Percentiles rank a stretch among this genome's conserved stretches.
Conservation (phyloP, 2,113 vertebrate species). For the Pyxicephalus adspersus region DNA sequence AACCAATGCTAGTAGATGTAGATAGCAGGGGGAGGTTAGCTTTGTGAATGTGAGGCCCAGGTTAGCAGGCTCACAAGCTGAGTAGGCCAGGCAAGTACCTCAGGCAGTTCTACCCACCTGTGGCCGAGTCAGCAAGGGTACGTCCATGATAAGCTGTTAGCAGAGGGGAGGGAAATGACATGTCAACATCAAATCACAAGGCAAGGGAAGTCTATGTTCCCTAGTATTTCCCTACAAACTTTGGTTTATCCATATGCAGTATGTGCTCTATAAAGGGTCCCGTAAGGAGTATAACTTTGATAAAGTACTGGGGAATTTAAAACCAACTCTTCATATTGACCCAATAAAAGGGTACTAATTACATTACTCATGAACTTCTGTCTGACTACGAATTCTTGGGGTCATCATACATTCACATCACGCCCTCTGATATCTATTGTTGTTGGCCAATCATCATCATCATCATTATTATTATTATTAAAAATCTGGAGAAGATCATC, state of each 20-base stretch:
- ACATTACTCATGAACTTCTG: too few relatives aligned
- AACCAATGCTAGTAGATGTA: background rate
- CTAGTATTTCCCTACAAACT: background rate
- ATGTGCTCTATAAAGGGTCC: too few relatives aligned
- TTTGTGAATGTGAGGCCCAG: background rate
- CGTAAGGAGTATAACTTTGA: too few relatives aligned
- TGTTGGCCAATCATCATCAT: too few relatives aligned
- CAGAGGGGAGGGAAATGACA: conserved; percentile 68
- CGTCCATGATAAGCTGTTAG: conserved; percentile 92
- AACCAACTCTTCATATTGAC: too few relatives aligned
- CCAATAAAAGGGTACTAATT: too few relatives aligned
- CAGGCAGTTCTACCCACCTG: conserved; percentile 85
- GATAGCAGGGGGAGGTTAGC: background rate
- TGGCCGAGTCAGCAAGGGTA: conserved; percentile 86
- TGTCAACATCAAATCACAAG: conserved; percentile 38
- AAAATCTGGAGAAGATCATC: too few relatives aligned
- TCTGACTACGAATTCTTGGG: too few relatives aligned
- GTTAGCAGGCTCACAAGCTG: conserved; percentile 46
- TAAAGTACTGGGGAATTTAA: too few relatives aligned
- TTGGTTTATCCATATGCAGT: conserved; percentile 1
- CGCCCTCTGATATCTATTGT: too few relatives aligned
- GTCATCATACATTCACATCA: too few relatives aligned
- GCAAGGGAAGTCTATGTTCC: background rate
- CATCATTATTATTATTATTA: too few relatives aligned
- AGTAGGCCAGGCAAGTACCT: conserved; percentile 70